A percentile compares a stretch with the other conserved stretches of the same genome.
Conservation (phyloP, 2,113 vertebrate genomes). For the Prietella phreatophila region DNA sequence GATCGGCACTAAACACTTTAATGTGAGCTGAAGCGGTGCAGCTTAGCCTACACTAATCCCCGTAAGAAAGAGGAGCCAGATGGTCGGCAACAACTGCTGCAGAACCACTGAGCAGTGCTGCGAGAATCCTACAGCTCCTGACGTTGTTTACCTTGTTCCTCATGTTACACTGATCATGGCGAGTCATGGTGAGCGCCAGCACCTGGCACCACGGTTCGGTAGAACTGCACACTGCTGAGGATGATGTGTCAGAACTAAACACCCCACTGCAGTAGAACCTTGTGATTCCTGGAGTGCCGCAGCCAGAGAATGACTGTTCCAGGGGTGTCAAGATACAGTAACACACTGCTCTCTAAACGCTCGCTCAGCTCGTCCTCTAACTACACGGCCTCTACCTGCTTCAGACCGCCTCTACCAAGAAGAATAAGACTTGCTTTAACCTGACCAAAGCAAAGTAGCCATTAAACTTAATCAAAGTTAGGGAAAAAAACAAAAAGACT, state of each 20-base stretch:
- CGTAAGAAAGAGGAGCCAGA: slow-evolving; percentile 77
- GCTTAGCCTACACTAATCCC: slow-evolving; percentile 78
- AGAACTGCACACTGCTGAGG: slow-evolving; percentile 33
- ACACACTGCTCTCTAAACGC: slow-evolving; percentile 28
- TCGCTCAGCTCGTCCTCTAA: slow-evolving; percentile 22
- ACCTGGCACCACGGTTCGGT: slow-evolving; percentile 56
- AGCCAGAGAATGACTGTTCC: slow-evolving; percentile 54
- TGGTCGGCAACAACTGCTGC: slow-evolving; percentile 77
- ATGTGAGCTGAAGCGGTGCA: slow-evolving; percentile 66
- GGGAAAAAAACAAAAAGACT: not conserved
- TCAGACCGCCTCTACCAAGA: slow-evolving; percentile 25
- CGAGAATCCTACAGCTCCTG: slow-evolving; percentile 65
- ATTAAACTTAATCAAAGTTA: not conserved
- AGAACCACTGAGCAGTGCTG: slow-evolving; percentile 61
- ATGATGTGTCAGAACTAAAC: slow-evolving; percentile 58
- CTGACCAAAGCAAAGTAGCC: not conserved
- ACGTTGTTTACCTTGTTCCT: slow-evolving; percentile 69
- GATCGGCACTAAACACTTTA: slow-evolving; percentile 61
- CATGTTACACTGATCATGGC: slow-evolving; percentile 60
- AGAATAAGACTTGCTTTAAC: not conserved
- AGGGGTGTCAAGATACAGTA: slow-evolving; percentile 65
- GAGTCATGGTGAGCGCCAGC: slow-evolving; percentile 46
- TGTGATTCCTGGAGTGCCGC: slow-evolving; percentile 66
- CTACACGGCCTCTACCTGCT: not conserved
- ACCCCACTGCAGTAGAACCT: slow-evolving; percentile 53